phyloP scores from a whole-genome alignment of 2,113 vertebrate genomes.

The Willisornis vidua region DNA sequence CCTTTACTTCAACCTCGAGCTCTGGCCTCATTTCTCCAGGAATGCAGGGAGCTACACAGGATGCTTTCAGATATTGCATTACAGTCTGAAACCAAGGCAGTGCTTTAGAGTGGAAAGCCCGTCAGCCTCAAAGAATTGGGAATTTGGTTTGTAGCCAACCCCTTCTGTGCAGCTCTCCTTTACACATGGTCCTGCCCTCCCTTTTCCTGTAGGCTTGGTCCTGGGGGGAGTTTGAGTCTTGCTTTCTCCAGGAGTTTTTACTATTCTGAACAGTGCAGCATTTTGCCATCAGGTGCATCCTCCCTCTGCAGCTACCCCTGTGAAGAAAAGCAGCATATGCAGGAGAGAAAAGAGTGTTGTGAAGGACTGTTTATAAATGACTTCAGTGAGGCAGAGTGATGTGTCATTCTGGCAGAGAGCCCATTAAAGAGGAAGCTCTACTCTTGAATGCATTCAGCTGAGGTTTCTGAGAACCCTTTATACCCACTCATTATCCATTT shows the following conservation, averaged over 20 bases:
- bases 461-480: slow-evolving; percentile 71
- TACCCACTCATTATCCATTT: slow-evolving; percentile 74
- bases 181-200: neutral
- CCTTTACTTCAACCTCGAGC: neutral
- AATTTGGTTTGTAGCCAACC: slow-evolving; percentile 33
- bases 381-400: slow-evolving; percentile 65
- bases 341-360: slow-evolving; percentile 28
- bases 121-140: slow-evolving; percentile 50
- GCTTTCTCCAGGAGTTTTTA: slow-evolving; percentile 3
- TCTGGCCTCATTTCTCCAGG: neutral
- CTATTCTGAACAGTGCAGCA: neutral
- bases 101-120: slow-evolving; percentile 49
- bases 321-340: neutral
- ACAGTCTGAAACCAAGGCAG: slow-evolving; percentile 9
- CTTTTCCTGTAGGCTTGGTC: slow-evolving; percentile 1
- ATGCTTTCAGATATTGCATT: slow-evolving; percentile 44
- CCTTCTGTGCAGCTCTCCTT: slow-evolving; percentile 33
- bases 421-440: slow-evolving; percentile 68
- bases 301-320: neutral
- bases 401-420: slow-evolving; percentile 69
- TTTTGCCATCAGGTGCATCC: neutral
- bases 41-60: slow-evolving; percentile 4
- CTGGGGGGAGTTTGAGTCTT: neutral
- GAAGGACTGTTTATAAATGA: slow-evolving; percentile 67
- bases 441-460: slow-evolving; percentile 68